Evolutionary conservation across 2,888 invertebrate species (phyloP).

Genomic region (Dorcus hopei): DNA sequence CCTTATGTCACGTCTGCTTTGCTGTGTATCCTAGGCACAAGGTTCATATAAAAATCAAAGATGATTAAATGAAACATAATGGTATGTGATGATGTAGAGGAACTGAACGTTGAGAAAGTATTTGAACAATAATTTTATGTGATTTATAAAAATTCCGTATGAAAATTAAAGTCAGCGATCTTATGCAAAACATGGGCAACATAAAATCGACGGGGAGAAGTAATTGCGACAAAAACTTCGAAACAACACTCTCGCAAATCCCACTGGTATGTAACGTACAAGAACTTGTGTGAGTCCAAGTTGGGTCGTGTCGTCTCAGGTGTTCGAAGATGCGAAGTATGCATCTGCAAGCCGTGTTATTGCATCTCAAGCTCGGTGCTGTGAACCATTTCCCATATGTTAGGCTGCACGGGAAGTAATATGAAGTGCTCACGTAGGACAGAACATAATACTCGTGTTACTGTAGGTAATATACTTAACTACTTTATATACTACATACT

Average conservation of each 20-base stretch:
- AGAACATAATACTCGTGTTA: not conserved
- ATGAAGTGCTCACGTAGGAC: not conserved
- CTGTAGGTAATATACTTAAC: not conserved
- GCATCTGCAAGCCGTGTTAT: not conserved
- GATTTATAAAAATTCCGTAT: too few relatives aligned
- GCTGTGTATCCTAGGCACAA: too few relatives aligned
- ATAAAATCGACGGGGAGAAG: not conserved
- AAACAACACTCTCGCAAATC: not conserved
- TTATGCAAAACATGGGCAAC: too few relatives aligned
- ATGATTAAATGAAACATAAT: too few relatives aligned
- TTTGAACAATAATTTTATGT: too few relatives aligned
- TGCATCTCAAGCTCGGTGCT: not conserved
- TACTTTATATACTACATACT: not conserved
- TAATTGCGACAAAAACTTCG: not conserved
- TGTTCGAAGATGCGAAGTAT: not conserved
- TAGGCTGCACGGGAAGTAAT: not conserved
- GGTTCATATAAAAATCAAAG: too few relatives aligned
- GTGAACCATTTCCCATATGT: constrained; percentile 1
- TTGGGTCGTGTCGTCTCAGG: not conserved
- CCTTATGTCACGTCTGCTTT: too few relatives aligned
- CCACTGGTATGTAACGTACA: too few relatives aligned
- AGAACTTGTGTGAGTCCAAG: not conserved
- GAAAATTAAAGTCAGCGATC: too few relatives aligned
- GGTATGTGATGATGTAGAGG: too few relatives aligned
- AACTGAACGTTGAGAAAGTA: too few relatives aligned